Conservation (phyloP, 2,888 invertebrate species). For the Tipula unca region DNA sequence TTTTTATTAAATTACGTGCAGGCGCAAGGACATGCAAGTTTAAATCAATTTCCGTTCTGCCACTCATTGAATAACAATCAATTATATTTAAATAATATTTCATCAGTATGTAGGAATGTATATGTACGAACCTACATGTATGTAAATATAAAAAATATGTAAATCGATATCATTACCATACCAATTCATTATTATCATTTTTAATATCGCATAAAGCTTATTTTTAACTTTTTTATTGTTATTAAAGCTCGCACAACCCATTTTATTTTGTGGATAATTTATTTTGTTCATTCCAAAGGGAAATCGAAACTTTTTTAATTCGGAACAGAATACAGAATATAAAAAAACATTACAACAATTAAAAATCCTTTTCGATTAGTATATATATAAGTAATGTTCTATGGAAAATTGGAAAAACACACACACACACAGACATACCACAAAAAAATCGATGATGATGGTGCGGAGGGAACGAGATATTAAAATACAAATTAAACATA, state of each 20-base stretch:
- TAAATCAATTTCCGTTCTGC: too few relatives aligned
- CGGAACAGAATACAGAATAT: background rate
- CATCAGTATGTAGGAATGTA: too few relatives aligned
- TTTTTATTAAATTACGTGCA: too few relatives aligned
- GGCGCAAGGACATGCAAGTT: too few relatives aligned
- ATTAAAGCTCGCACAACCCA: background rate
- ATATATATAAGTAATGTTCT: background rate
- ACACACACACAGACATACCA: background rate
- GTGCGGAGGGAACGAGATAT: background rate
- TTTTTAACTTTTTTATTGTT: background rate
- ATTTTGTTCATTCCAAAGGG: background rate
- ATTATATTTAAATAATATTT: too few relatives aligned
- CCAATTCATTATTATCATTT: background rate
- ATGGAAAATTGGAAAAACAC: background rate
- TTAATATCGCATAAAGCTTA: background rate
- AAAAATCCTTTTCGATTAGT: background rate
- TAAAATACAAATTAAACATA: background rate
- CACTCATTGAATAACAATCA: too few relatives aligned
- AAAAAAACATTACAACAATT: background rate
- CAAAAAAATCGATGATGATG: background rate
- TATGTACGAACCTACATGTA: too few relatives aligned
- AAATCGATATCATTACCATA: background rate
- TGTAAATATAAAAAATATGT: background rate
- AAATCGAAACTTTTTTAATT: background rate
- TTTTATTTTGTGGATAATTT: background rate